Evolutionary conservation across 2,888 invertebrate species (phyloP), one percentile per base, ranked within the genome.

Genomic region (Clitarchus hookeri): DNA sequence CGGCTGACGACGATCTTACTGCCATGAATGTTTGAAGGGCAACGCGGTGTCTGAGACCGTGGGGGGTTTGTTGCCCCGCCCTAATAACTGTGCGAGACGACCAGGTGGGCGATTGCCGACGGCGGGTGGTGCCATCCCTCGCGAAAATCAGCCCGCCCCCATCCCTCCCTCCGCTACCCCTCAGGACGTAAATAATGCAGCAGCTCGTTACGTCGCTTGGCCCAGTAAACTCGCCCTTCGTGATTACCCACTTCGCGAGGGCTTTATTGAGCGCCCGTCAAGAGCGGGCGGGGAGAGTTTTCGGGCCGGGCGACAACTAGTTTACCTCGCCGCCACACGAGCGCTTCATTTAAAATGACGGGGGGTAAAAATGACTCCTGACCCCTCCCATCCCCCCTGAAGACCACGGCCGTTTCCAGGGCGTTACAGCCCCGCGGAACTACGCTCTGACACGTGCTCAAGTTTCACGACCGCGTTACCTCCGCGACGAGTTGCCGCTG

Each of bases 171-270:
- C 11, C 19, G 16, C 65, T 19, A 3, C 65, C 8, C 13, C 23
- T 65, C 65, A 13, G 65, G 65, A 23, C 19, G 23, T 65, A 65
- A 65, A 65, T 65, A 65, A 65, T 65, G 19, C 65, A 65, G 65
- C 65, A n/a, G 65, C 65, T 65, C 65, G 65, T 65, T 65, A 65
- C 65, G 65, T 8, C 65, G 65, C 65, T 65, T 65, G 65, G 11
- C 65, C 65, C 65, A 65, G 65, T 65, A 65, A 65, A 65, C 65
- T 65, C n/a, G 65, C 65, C 65, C 65, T 36, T n/a, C 65, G 65
- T 65, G 65, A 65, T 65, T n/a, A 65, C 65, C 65, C 23, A 65
- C 19, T 65, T 65, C 23, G 65, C n/a, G 65, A 19, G 12, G 65
- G 65, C 65, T 65, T 65, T 65, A 65, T 65, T 65, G 65, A 65